phyloP scores from a whole-genome alignment of 2,113 vertebrate genomes.

The Taxidea taxus region DNA sequence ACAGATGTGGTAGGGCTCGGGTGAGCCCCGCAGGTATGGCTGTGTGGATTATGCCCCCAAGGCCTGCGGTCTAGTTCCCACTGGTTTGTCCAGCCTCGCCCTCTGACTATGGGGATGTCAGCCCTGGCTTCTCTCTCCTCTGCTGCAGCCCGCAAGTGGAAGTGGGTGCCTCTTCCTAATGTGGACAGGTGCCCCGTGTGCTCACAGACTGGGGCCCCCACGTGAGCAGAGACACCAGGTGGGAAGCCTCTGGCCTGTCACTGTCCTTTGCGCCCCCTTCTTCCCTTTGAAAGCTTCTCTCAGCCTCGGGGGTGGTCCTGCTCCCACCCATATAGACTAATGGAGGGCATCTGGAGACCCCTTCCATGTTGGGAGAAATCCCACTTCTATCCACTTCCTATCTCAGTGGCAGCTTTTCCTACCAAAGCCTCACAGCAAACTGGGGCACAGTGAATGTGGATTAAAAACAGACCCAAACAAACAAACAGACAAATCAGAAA shows the following conservation, averaged over 20 bases:
- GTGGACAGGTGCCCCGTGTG: fast-evolving
- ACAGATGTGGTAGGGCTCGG: not conserved
- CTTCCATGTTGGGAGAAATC: not conserved
- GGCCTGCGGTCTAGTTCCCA: too few relatives aligned
- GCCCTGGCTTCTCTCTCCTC: not conserved
- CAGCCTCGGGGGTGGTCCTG: not conserved
- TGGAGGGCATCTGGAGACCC: not conserved
- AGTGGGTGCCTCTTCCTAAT: fast-evolving
- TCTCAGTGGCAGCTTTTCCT: not conserved
- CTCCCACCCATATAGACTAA: fast-evolving
- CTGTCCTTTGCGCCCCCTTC: not conserved
- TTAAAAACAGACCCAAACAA: not conserved
- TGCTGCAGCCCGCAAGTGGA: fast-evolving
- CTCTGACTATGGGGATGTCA: not conserved
- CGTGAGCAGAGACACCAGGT: not conserved
- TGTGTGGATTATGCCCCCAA: too few relatives aligned
- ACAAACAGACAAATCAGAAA: not conserved
- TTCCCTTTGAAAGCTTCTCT: not conserved
- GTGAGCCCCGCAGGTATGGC: too few relatives aligned
- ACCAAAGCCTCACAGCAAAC: not conserved
- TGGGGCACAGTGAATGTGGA: not conserved
- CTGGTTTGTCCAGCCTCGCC: fast-evolving
- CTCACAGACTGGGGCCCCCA: fast-evolving
- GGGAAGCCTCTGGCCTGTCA: not conserved
- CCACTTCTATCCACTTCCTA: not conserved